A percentile compares a stretch with the other conserved stretches of the same genome.
Evolutionary conservation across 2,113 vertebrate species (phyloP).

Genomic region (Pteruthius melanotis): DNA sequence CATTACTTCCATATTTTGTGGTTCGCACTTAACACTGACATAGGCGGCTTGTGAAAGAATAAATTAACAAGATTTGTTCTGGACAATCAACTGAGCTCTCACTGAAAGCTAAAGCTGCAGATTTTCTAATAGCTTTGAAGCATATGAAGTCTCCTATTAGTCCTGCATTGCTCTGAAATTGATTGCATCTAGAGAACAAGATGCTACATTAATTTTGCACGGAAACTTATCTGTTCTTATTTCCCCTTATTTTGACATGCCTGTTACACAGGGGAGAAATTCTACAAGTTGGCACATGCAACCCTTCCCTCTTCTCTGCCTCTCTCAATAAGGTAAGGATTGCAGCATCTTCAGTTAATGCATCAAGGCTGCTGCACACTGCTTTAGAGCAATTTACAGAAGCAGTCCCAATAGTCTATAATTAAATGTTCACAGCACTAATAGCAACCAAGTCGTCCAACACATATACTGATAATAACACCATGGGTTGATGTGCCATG

Average conservation of each 20-base stretch:
- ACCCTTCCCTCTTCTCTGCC: not conserved
- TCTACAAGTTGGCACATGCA: not conserved
- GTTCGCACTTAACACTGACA: not conserved
- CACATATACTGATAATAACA: not conserved
- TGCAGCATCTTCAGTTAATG: not conserved
- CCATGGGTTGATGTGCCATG: not conserved
- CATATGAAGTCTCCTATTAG: not conserved
- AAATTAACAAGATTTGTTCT: not conserved
- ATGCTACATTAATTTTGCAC: not conserved
- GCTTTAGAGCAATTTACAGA: not conserved
- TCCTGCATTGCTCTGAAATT: not conserved
- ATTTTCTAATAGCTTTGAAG: not conserved
- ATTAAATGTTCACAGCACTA: not conserved
- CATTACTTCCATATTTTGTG: not conserved
- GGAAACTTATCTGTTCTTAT: not conserved
- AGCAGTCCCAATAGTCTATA: not conserved
- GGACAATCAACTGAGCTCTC: not conserved
- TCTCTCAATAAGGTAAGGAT: not conserved
- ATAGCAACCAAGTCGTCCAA: not conserved
- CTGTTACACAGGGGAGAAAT: not conserved
- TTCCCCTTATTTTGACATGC: not conserved
- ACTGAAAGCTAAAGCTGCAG: not conserved
- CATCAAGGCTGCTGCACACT: not conserved
- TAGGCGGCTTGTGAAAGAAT: not conserved
- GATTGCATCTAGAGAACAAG: not conserved